Evolutionary conservation across 2,113 vertebrate genomes (phyloP), one percentile per base, ranked within the genome.

Genomic region (Zingel zingel): DNA sequence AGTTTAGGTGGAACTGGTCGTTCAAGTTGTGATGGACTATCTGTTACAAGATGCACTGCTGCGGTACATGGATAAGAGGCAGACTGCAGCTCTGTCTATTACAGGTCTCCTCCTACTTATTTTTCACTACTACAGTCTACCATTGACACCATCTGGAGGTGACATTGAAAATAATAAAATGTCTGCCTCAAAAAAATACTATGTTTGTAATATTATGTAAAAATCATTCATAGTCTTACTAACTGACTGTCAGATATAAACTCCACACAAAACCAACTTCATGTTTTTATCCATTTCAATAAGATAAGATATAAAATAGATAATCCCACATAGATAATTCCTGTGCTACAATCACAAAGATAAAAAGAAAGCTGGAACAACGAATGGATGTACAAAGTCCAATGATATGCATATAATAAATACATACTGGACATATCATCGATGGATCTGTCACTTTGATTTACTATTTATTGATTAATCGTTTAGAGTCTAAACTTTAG

Each of bases 81-180:
- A 59, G 58, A 50, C 80, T 79, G 30, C 76, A 57, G 71, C 58
- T 83, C 76, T 19, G 62, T 77, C 71, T 65, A 23, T 54, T 62
- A 18, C 50, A 53, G 62, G 56, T 64, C 63, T 59, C 50, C 63
- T 64, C 57, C 14, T 57, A 70, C 30, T 68, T 51, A 33, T 30
- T 68, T 68, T 77, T 54, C 71, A 53, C 50, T 30, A 72, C 75
- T 77, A 72, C n/a, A 79, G 45, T 73, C 73, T 64, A n/a, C 27
- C 67, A 62, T 66, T 70, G 27, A 63, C 76, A 81, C 79, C 83
- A 68, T 87, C 83, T 85, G 73, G 80, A 85, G 58, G 67, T 76
- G 74, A 82, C 77, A 36, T 64, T 39, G 75, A 45, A 54, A 65
- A 71, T n/a, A 64, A 61, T n/a, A 25, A 5, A 23, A 19, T 59